Evolutionary conservation across 2,797 vertebrate genomes (phyloP).

Genomic region (Cryptoblepharus egeriae): DNA sequence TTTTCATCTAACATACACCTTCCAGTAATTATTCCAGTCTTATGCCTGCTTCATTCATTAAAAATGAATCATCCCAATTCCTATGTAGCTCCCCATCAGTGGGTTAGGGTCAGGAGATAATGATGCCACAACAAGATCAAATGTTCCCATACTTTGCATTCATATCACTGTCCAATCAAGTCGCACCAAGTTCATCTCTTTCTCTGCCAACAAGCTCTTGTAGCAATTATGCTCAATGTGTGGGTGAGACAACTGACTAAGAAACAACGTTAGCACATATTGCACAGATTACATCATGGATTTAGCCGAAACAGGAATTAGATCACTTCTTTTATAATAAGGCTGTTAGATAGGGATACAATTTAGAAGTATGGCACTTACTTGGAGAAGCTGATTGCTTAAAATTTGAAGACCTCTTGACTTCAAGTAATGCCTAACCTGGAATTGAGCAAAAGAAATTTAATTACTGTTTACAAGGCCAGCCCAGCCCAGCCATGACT

Average conservation of each 20-base stretch:
- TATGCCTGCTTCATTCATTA: slow-evolving; percentile 28
- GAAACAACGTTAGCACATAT: slow-evolving; percentile 35
- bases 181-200: slow-evolving; percentile 42
- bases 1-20: slow-evolving; percentile 32
- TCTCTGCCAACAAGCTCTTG: slow-evolving; percentile 37
- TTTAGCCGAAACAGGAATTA: slow-evolving; percentile 32
- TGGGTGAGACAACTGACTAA: slow-evolving; percentile 41
- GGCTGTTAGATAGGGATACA: slow-evolving; percentile 19
- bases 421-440: too few species aligned
- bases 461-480: too few species aligned
- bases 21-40: slow-evolving; percentile 50
- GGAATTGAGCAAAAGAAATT: too few species aligned
- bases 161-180: slow-evolving; percentile 10
- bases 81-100: slow-evolving; percentile 11
- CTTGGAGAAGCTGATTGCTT: too few species aligned
- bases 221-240: slow-evolving; percentile 48
- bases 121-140: slow-evolving; percentile 1
- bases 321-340: slow-evolving; percentile 45
- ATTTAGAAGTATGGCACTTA: slow-evolving; percentile 35
- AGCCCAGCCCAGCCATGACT: too few species aligned
- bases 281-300: slow-evolving; percentile 8
- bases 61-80: slow-evolving; percentile 33
- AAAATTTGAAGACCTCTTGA: too few species aligned
- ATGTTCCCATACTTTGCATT: slow-evolving; percentile 38
- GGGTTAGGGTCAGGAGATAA: slow-evolving; percentile 22